phyloP scores from a whole-genome alignment of 2,888 invertebrate species.

The Leptopilina myrica region DNA sequence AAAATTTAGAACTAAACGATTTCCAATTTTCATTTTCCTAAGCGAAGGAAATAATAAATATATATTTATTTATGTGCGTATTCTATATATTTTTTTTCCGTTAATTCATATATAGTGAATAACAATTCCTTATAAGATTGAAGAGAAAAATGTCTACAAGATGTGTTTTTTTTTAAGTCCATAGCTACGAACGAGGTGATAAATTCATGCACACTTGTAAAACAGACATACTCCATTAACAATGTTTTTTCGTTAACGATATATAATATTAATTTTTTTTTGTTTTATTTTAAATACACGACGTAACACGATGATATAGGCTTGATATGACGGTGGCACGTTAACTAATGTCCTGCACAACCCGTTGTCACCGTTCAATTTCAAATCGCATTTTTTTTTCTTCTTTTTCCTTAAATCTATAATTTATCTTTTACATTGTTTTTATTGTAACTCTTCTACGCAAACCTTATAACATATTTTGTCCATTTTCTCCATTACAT shows the following conservation, averaged over 20 bases:
- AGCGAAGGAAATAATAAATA: background rate
- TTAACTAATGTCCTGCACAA: constrained; percentile 61
- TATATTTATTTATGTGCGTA: constrained; percentile 1
- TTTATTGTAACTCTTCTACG: constrained; percentile 45
- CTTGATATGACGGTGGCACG: constrained; percentile 75
- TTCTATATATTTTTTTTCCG: background rate
- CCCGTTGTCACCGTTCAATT: constrained; percentile 56
- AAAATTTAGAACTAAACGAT: too few species aligned
- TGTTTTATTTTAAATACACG: constrained; percentile 54
- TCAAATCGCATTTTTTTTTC: constrained; percentile 53
- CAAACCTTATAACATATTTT: constrained; percentile 39
- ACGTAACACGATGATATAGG: constrained; percentile 75
- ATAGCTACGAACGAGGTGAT: constrained; percentile 29
- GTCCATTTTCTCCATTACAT: constrained; percentile 36
- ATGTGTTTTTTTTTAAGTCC: background rate
- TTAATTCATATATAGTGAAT: background rate
- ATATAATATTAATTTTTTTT: constrained; percentile 62
- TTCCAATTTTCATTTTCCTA: too few species aligned
- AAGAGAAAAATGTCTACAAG: background rate
- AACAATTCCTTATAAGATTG: constrained; percentile 21
- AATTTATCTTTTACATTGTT: constrained; percentile 32
- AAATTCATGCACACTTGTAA: constrained; percentile 49
- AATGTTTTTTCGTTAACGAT: constrained; percentile 67
- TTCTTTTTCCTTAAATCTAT: constrained; percentile 49
- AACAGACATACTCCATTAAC: constrained; percentile 67